Percentiles rank a stretch among this genome's conserved stretches.
These are phyloP conservation scores for Sisyra terminalis DNA, from an alignment of 2,888 invertebrate species.

Conservation along the genomic window DNA sequence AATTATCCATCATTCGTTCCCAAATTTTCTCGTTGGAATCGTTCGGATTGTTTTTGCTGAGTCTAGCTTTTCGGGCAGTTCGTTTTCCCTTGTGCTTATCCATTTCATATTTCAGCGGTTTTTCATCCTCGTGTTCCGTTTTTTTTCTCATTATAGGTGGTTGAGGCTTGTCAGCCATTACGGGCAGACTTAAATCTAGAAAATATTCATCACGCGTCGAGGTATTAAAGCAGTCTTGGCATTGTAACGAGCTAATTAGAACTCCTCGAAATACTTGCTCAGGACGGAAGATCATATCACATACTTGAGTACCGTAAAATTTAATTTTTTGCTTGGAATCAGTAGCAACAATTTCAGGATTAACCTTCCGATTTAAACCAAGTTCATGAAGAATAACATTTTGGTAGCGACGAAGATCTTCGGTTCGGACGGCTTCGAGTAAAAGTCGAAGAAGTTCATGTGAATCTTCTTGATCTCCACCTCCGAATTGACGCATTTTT, in stretches of 20 bases:
- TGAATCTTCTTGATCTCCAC: conserved; percentile 91
- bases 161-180: conserved; percentile 56
- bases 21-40: conserved; percentile 5
- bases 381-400: conserved; percentile 61
- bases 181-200: conserved; percentile 85
- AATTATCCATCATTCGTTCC: conserved; percentile 32
- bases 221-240: conserved; percentile 74
- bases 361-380: conserved; percentile 46
- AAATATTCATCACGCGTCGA: conserved; percentile 85
- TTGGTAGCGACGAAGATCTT: conserved; percentile 66
- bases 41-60: conserved; percentile 24
- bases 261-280: conserved; percentile 91
- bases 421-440: conserved; percentile 69
- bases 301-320: conserved; percentile 68
- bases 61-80: conserved; percentile 36
- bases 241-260: conserved; percentile 75
- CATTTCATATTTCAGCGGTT: conserved; percentile 44
- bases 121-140: conserved; percentile 30
- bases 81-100: conserved; percentile 51
- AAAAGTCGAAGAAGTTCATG: conserved; percentile 87
- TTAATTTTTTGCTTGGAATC: conserved; percentile 61
- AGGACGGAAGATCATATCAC: conserved; percentile 56
- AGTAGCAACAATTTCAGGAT: conserved; percentile 60
- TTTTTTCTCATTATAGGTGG: conserved; percentile 39
- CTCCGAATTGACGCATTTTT: conserved; percentile 72